Conservation (phyloP, 2,888 invertebrate species). For the Spisula solida region DNA sequence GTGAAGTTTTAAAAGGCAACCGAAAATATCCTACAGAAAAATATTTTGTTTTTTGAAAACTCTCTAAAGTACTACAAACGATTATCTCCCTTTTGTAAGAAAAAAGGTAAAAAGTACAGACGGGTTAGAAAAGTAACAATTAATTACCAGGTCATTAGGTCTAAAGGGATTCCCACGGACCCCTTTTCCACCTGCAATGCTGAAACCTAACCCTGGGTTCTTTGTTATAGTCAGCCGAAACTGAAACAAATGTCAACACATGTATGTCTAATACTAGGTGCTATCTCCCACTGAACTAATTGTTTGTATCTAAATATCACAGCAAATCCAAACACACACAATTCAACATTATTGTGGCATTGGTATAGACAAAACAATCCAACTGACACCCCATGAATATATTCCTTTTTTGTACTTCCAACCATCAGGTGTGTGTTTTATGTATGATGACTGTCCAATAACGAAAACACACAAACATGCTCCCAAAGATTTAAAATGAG, state of each 20-base stretch:
- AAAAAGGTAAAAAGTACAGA: background rate
- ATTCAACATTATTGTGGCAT: too few relatives aligned
- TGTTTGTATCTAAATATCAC: background rate
- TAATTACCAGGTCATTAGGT: constrained; percentile 85
- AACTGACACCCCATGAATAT: too few relatives aligned
- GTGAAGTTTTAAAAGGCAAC: too few relatives aligned
- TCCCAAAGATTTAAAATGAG: too few relatives aligned
- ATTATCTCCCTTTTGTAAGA: constrained; percentile 30
- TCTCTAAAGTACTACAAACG: background rate
- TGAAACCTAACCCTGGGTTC: constrained; percentile 89
- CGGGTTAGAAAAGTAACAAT: constrained; percentile 50
- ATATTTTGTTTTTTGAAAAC: too few relatives aligned
- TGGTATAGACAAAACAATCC: too few relatives aligned
- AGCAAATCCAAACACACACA: too few relatives aligned
- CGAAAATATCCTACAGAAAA: too few relatives aligned
- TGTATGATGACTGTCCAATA: too few relatives aligned
- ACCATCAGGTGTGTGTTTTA: too few relatives aligned
- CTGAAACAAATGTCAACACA: constrained; percentile 74
- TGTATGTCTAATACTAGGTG: constrained; percentile 41
- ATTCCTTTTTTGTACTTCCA: too few relatives aligned
- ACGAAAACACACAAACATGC: too few relatives aligned
- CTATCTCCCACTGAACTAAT: constrained; percentile 26
- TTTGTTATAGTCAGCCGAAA: constrained; percentile 88
- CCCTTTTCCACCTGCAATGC: constrained; percentile 88
- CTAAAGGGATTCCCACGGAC: constrained; percentile 87